phyloP scores from a whole-genome alignment of 2,113 vertebrate species.

The Cinclus cinclus region DNA sequence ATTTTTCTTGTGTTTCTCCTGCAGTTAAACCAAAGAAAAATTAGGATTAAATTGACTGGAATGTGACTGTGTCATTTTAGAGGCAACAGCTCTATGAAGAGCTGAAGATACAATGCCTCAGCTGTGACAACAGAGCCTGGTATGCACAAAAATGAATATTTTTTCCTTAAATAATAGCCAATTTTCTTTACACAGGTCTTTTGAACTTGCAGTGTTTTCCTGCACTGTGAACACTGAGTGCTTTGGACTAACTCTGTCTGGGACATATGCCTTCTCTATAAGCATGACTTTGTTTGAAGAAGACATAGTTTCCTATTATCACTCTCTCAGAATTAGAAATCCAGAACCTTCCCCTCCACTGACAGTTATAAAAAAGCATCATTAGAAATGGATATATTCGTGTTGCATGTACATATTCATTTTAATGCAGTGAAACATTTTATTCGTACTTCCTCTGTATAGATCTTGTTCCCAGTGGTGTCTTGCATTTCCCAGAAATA shows the following conservation, averaged over 20 bases:
- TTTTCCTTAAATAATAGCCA: neutral
- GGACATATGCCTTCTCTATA: fast-evolving
- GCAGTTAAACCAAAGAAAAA: neutral
- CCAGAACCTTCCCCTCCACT: neutral
- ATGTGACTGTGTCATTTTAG: neutral
- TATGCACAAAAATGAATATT: neutral
- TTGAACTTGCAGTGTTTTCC: neutral
- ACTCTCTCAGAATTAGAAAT: neutral
- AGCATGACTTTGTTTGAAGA: neutral
- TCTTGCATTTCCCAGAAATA: neutral
- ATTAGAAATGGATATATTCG: neutral
- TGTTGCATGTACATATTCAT: neutral
- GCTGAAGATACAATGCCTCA: neutral
- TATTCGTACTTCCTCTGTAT: conserved; percentile 7
- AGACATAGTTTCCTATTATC: neutral
- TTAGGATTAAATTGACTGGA: neutral
- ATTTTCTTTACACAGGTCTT: neutral
- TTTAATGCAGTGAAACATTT: conserved; percentile 16
- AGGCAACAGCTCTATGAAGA: neutral
- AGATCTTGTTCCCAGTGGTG: neutral
- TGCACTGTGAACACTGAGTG: neutral
- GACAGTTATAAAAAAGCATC: neutral
- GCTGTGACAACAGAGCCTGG: neutral
- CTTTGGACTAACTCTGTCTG: neutral
- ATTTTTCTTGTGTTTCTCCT: neutral